A percentile compares a stretch with the other conserved stretches of the same genome.
Evolutionary conservation across 2,797 vertebrate genomes (phyloP).

Genomic region (Lagodon rhomboides): DNA sequence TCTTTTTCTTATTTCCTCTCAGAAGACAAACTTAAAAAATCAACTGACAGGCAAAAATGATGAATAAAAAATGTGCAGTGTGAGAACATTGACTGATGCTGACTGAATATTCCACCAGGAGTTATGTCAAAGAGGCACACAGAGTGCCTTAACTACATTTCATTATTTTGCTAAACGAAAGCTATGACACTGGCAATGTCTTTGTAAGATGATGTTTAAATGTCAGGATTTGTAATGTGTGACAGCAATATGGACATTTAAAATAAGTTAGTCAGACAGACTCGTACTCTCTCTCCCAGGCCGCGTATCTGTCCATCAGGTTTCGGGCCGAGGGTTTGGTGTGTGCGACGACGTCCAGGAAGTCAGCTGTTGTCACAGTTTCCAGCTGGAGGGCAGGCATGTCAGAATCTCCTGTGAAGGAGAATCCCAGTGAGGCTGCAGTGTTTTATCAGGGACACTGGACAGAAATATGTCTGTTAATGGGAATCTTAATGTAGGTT

Average conservation of each 20-base stretch:
- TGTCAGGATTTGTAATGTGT: background rate
- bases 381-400: slow-evolving; percentile 87
- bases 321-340: slow-evolving; percentile 93
- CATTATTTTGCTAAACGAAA: background rate
- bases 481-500: background rate
- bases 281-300: slow-evolving; percentile 89
- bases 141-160: background rate
- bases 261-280: slow-evolving; percentile 64
- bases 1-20: background rate
- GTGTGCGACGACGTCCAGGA: slow-evolving; percentile 91
- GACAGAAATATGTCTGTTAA: background rate
- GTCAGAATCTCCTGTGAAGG: slow-evolving; percentile 77
- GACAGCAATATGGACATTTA: background rate
- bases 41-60: background rate
- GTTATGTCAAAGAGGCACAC: background rate
- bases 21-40: background rate
- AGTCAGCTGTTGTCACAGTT: slow-evolving; percentile 90
- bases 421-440: background rate
- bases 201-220: background rate
- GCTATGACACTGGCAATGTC: too few species aligned
- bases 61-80: background rate
- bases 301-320: slow-evolving; percentile 88
- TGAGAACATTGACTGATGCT: background rate
- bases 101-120: background rate
- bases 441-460: slow-evolving; percentile 1